Evolutionary conservation across 2,888 invertebrate genomes (phyloP).

Genomic region (Liopterus haemorrhoidalis): DNA sequence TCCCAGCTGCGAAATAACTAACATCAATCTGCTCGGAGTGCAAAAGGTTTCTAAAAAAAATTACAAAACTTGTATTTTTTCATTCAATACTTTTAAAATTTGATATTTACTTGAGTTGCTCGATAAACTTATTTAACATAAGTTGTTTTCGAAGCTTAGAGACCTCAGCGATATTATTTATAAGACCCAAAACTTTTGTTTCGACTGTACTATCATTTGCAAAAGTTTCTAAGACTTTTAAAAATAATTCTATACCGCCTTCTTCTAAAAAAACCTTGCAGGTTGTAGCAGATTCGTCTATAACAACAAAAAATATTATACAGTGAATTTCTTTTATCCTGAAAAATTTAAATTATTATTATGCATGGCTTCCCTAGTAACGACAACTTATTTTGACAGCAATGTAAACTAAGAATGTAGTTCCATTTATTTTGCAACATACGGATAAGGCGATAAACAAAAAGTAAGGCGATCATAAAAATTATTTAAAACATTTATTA

Average conservation of each 20-base stretch:
- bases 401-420: too few species aligned
- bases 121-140: constrained; percentile 12
- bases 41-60: constrained; percentile 40
- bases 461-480: too few species aligned
- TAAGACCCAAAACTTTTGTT: constrained; percentile 65
- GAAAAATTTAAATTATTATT: too few species aligned
- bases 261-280: constrained; percentile 63
- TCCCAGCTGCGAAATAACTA: constrained; percentile 67
- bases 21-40: constrained; percentile 61
- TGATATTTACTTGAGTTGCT: constrained; percentile 12
- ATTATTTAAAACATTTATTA: too few species aligned
- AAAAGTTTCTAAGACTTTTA: constrained; percentile 59
- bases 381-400: too few species aligned
- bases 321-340: too few species aligned
- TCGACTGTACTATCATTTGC: constrained; percentile 61
- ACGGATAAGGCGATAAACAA: too few species aligned
- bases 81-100: background rate
- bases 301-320: constrained; percentile 23
- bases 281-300: constrained; percentile 66
- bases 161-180: constrained; percentile 74
- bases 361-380: too few species aligned
- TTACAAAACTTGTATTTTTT: background rate
- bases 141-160: constrained; percentile 41
- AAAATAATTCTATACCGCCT: constrained; percentile 61
- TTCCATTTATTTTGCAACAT: too few species aligned